Percentiles rank a stretch among this genome's conserved stretches.
These are phyloP conservation scores for Deilephila porcellus DNA, from an alignment of 2,888 invertebrate species.

Conservation along the genomic window DNA sequence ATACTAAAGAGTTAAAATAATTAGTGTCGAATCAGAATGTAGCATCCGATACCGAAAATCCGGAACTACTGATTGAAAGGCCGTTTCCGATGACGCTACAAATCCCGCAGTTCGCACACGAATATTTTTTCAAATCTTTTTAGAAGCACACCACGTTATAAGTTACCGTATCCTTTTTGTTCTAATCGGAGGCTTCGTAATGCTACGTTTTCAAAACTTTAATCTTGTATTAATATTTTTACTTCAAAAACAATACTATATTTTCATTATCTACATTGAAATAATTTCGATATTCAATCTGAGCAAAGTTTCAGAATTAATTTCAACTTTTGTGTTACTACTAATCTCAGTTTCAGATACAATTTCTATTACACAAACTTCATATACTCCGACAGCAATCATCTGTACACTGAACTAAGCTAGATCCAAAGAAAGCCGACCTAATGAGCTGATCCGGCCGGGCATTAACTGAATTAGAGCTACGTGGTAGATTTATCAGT, in stretches of 20 bases:
- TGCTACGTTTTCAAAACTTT: too few species aligned
- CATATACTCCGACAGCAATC: not conserved
- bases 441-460: not conserved
- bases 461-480: not conserved
- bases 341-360: not conserved
- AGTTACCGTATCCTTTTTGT: too few species aligned
- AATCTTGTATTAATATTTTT: too few species aligned
- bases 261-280: too few species aligned
- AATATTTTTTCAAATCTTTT: not conserved
- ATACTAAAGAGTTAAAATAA: not conserved
- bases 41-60: not conserved
- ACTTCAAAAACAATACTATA: too few species aligned
- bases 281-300: too few species aligned
- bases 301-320: too few species aligned
- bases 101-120: not conserved
- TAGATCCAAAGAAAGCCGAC: not conserved
- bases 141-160: not conserved
- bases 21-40: not conserved
- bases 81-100: not conserved
- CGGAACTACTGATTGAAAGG: constrained; percentile 12
- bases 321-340: not conserved
- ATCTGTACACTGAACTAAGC: not conserved
- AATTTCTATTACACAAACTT: not conserved
- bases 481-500: not conserved
- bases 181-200: not conserved